Conservation (phyloP, 2,113 vertebrate species). For the Menidia beryllina region DNA sequence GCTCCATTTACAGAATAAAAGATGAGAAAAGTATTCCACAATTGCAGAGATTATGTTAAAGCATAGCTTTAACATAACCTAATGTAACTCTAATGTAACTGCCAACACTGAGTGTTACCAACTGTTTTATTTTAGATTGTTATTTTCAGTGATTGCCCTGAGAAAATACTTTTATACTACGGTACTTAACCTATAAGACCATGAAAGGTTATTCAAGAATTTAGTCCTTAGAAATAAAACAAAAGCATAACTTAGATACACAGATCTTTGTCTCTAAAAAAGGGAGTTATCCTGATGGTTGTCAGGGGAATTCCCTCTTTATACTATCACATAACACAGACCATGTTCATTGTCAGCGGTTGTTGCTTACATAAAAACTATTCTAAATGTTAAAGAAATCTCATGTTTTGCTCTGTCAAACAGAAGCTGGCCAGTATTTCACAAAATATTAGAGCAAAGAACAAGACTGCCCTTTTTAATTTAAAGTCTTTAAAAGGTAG, state of each 20-base stretch:
- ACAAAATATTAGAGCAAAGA: slow-evolving; percentile 11
- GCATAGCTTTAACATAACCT: too few relatives aligned
- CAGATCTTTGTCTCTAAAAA: slow-evolving; percentile 11
- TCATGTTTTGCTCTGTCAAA: not conserved
- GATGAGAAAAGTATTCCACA: not conserved
- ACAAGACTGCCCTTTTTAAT: slow-evolving; percentile 1
- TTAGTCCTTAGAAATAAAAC: slow-evolving; percentile 11
- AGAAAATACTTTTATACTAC: too few relatives aligned
- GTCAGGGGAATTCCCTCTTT: slow-evolving; percentile 23
- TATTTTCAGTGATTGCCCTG: slow-evolving; percentile 4
- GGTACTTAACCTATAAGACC: not conserved
- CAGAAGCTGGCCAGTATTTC: not conserved
- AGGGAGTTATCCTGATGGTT: slow-evolving; percentile 15
- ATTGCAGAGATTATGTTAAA: not conserved
- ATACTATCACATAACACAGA: not conserved
- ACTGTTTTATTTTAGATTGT: not conserved
- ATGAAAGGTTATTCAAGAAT: slow-evolving; percentile 46
- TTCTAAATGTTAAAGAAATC: not conserved
- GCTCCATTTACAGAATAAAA: not conserved
- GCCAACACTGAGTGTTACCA: too few relatives aligned
- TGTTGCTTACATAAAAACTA: not conserved
- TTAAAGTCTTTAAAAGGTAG: slow-evolving; percentile 7
- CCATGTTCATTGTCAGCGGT: not conserved
- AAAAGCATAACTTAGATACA: slow-evolving; percentile 38
- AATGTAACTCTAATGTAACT: not conserved